These are phyloP conservation scores for Proteles cristata DNA, from an alignment of 2,113 vertebrate species.

Conservation along the genomic window DNA sequence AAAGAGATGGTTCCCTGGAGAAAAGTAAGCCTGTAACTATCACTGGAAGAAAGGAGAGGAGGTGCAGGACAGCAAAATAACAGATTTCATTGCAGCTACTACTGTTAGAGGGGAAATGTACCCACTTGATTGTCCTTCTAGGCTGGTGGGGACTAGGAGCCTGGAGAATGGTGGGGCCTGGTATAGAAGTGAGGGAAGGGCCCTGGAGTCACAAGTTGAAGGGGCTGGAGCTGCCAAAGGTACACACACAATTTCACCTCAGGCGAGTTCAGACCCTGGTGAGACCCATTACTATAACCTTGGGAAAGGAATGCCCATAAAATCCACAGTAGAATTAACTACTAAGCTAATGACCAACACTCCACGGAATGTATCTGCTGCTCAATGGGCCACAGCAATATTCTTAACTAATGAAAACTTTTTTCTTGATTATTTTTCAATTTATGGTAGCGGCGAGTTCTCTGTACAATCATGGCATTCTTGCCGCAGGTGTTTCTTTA, in stretches of 20 bases:
- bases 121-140: background rate
- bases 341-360: background rate
- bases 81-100: background rate
- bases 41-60: background rate
- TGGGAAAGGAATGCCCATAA: background rate
- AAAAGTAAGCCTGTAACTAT: background rate
- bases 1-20: background rate
- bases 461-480: background rate
- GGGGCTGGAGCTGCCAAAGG: background rate
- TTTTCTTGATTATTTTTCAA: conserved; percentile 65
- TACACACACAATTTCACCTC: background rate
- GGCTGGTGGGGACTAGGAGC: background rate
- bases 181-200: background rate
- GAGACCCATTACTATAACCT: background rate
- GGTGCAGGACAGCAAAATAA: background rate
- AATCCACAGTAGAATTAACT: background rate
- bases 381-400: background rate
- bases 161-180: background rate
- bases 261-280: background rate
- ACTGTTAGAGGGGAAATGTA: background rate
- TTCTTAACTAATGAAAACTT: background rate
- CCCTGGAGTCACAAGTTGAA: background rate
- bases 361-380: background rate
- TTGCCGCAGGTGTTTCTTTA: background rate
- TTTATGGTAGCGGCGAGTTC: conserved; percentile 62